These are phyloP conservation scores for Neosilurus mollespiculum DNA, from an alignment of 2,797 vertebrate genomes.

Conservation along the genomic window DNA sequence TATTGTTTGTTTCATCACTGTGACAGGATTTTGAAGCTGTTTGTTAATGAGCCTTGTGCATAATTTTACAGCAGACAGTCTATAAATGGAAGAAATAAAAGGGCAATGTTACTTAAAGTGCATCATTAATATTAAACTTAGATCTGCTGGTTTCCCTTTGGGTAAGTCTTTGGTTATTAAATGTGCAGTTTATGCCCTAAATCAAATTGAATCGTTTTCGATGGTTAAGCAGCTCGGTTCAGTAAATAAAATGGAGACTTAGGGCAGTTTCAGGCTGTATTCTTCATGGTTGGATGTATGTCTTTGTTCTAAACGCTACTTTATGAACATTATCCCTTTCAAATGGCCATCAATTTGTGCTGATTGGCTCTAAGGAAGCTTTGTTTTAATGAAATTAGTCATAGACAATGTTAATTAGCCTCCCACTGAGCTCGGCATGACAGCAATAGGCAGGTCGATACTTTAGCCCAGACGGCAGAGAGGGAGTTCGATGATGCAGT, in stretches of 20 bases:
- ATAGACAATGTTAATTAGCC: slow-evolving; percentile 55
- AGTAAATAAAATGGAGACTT: background rate
- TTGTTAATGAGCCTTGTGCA: background rate
- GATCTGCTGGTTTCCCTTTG: background rate
- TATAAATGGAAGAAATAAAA: background rate
- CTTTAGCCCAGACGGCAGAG: slow-evolving; percentile 22
- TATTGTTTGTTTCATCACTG: background rate
- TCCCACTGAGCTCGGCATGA: slow-evolving; percentile 39
- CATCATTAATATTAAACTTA: background rate
- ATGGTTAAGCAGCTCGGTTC: background rate
- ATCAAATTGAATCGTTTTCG: background rate
- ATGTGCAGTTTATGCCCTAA: background rate
- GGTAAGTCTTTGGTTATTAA: background rate
- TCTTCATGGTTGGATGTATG: background rate
- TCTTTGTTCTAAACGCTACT: background rate
- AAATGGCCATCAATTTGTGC: slow-evolving; percentile 45
- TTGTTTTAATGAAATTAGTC: slow-evolving; percentile 55
- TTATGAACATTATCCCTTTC: slow-evolving; percentile 32
- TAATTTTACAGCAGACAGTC: background rate
- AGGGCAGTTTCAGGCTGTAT: background rate
- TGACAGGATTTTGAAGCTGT: background rate
- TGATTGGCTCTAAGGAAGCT: slow-evolving; percentile 42
- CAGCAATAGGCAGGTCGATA: slow-evolving; percentile 42
- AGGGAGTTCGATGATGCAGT: slow-evolving; percentile 23
- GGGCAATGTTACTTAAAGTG: background rate